Conservation (phyloP, 2,888 invertebrate genomes). For the Torymus tubicola region DNA sequence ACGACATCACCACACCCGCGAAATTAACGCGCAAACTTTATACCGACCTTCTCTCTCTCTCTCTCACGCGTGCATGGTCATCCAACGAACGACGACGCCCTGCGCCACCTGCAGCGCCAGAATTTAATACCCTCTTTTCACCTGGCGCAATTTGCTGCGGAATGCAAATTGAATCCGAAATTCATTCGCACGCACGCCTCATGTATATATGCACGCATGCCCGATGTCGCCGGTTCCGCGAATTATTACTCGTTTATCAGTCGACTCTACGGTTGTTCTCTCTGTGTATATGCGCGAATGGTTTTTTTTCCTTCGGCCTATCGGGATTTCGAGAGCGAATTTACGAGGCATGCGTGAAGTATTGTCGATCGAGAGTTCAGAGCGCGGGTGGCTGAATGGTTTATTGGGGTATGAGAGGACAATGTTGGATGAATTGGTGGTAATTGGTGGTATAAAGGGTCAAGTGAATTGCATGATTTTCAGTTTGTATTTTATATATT, state of each 20-base stretch:
- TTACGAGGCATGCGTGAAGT: no score
- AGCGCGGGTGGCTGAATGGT: no score
- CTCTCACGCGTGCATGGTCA: not conserved
- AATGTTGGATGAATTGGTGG: no score
- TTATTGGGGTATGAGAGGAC: no score
- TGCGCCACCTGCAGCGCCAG: slow-evolving; percentile 65
- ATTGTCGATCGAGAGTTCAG: no score
- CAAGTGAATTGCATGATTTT: no score
- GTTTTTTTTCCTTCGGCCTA: not conserved
- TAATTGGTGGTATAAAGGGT: no score
- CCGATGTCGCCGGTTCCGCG: not conserved
- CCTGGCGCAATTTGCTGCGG: slow-evolving; percentile 62
- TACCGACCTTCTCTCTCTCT: slow-evolving; percentile 8
- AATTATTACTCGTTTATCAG: slow-evolving; percentile 16
- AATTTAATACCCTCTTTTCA: slow-evolving; percentile 62
- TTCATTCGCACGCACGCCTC: slow-evolving; percentile 36
- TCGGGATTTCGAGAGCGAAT: not conserved
- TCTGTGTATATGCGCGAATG: not conserved
- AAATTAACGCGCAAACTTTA: no score
- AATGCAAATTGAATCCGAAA: slow-evolving; percentile 57
- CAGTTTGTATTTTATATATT: no score
- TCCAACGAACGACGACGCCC: slow-evolving; percentile 13
- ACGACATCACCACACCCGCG: no score
- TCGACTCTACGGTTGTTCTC: slow-evolving; percentile 6
- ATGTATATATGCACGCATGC: no score